A percentile compares a stretch with the other conserved stretches of the same genome.
These are phyloP conservation scores for Ranitomeya imitator DNA, from an alignment of 2,113 vertebrate species.

Conservation along the genomic window DNA sequence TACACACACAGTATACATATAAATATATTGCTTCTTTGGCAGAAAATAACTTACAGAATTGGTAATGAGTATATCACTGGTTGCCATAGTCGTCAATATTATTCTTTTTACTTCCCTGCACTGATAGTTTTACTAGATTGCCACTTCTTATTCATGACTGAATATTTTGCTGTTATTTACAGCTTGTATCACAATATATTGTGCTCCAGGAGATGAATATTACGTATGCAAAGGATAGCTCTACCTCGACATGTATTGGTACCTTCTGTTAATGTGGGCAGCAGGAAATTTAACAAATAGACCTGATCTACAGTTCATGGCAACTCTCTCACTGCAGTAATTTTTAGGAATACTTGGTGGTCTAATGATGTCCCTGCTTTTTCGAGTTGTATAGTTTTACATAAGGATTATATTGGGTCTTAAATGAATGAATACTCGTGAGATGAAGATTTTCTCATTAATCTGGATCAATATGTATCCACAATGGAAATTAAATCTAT, in stretches of 20 bases:
- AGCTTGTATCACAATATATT: neutral
- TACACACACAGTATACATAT: too few relatives aligned
- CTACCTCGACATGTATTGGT: neutral
- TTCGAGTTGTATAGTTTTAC: neutral
- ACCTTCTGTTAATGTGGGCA: neutral
- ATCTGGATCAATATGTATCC: too few relatives aligned
- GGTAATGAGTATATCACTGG: neutral
- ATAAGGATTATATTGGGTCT: neutral
- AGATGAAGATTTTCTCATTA: too few relatives aligned
- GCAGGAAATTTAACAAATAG: too few relatives aligned
- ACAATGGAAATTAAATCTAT: too few relatives aligned
- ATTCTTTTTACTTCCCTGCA: neutral
- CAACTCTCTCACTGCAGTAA: neutral
- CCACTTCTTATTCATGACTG: too few relatives aligned
- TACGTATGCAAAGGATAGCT: neutral
- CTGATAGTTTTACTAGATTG: neutral
- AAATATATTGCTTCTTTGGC: too few relatives aligned
- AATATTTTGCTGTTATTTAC: neutral
- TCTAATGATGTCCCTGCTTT: neutral
- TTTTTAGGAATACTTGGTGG: neutral
- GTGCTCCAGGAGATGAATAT: neutral
- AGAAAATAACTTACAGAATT: too few relatives aligned
- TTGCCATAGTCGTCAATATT: neutral
- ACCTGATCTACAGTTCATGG: too few relatives aligned
- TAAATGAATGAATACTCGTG: too few relatives aligned